Evolutionary conservation across 2,113 vertebrate species (phyloP), one percentile per base, ranked within the genome.

Genomic region (Thymallus thymallus): DNA sequence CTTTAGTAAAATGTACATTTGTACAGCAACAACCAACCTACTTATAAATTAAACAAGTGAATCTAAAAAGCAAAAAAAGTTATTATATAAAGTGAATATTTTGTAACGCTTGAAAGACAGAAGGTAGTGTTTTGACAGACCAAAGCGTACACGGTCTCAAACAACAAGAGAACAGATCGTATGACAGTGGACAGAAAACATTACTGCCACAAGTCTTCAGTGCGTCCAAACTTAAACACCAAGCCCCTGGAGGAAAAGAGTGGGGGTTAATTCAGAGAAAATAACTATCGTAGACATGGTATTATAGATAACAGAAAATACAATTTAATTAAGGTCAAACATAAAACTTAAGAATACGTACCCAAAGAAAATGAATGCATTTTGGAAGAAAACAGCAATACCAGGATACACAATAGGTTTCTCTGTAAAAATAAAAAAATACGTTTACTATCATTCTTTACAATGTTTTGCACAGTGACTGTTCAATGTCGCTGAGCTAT

Each of bases 341-440:
- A 67, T 0, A 18, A 0, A 13, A n/a, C 16, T 16, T 16, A 62
- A 65, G 13, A 2, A 45, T 48, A 85, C 96, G 95, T 92, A 99
- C 98, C 96, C 98, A 79, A 99, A 99, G 91, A 99, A 99, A 92
- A 99, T 99, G 91, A 99, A 99, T 0, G 97, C 97, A 72, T 99
- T 99, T 89, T 99, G 98, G 92, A 99, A 99, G 89, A 99, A 99
- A 56, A 99, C 92, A 73, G 98, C 98, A 78, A 99, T 97, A 62
- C 98, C 98, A 78, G 98, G 98, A 81, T 99, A 99, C 5, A 99
- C 95, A 0, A 87, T 4, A 9, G 79, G 0, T 84, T 95, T 97
- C 64, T 93, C 94, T 95, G 91, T 68, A 35, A 68, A 45, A 7
- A 14, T 6, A 55, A 55, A 55, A 9, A 20, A 41, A 41, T 41